Conservation (phyloP, 2,888 invertebrate species). For the Ypsolopha scabrella region DNA sequence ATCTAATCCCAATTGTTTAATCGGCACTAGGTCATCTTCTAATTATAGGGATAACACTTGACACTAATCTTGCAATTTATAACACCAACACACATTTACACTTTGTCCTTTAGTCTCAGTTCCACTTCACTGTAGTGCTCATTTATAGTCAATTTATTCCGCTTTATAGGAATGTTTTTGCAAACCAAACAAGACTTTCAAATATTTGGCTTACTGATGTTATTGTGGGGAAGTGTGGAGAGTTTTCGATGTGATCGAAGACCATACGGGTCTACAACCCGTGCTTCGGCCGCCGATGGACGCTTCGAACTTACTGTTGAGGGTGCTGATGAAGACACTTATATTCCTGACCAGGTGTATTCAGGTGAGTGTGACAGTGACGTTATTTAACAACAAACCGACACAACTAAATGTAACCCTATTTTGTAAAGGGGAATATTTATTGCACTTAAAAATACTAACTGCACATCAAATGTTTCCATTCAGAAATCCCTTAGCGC, state of each 20-base stretch:
- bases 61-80: too few relatives aligned
- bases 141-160: too few relatives aligned
- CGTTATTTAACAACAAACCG: not conserved
- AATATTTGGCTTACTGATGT: not conserved
- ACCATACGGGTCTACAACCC: slow-evolving; percentile 43
- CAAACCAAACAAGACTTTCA: too few relatives aligned
- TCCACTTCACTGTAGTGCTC: too few relatives aligned
- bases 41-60: not conserved
- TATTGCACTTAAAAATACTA: too few relatives aligned
- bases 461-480: too few relatives aligned
- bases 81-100: too few relatives aligned
- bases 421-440: too few relatives aligned
- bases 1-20: not conserved
- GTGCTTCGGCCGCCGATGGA: slow-evolving; percentile 44
- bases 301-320: slow-evolving; percentile 35
- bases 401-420: too few relatives aligned
- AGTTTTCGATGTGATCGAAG: slow-evolving; percentile 48
- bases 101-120: too few relatives aligned
- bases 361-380: slow-evolving; percentile 32
- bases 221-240: slow-evolving; percentile 4
- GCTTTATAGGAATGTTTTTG: too few relatives aligned
- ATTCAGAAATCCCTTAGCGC: too few relatives aligned
- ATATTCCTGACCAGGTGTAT: slow-evolving; percentile 54
- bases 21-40: slow-evolving; percentile 1
- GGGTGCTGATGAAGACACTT: slow-evolving; percentile 34